Conservation (phyloP, 1,140 invertebrate species). For the Arion vulgaris region DNA sequence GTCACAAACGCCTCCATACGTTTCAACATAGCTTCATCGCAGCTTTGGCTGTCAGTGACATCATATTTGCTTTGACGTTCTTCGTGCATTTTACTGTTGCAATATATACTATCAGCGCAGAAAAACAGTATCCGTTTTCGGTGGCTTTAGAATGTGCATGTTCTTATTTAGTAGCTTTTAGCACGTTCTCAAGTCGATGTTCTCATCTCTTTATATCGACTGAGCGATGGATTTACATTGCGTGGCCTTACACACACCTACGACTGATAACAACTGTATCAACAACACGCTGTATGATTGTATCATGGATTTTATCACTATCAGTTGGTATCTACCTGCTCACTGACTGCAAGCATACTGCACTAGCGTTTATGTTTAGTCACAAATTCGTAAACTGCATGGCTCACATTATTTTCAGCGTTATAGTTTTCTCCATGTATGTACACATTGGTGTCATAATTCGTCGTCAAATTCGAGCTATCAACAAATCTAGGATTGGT, state of each 20-base stretch:
- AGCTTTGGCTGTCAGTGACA: neutral
- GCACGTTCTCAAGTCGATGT: no score
- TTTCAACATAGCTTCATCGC: neutral
- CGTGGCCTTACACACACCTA: neutral
- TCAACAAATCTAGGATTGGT: neutral
- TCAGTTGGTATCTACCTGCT: neutral
- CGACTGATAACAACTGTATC: neutral
- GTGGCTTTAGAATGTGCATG: no score
- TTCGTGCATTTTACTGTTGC: neutral
- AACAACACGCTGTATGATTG: neutral
- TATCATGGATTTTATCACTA: neutral
- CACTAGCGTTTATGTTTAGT: neutral
- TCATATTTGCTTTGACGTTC: neutral
- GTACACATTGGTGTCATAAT: neutral
- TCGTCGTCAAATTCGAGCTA: neutral
- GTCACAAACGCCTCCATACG: neutral
- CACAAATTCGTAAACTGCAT: neutral
- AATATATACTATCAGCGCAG: no score
- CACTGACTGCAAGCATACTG: neutral
- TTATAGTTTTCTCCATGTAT: neutral
- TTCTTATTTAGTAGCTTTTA: no score
- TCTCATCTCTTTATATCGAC: neutral
- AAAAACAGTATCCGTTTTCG: no score
- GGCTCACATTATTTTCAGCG: neutral
- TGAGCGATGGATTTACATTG: neutral